Base-by-base conservation (phyloP, 64 coral and sea anemone genomes). In the Stichodactyla helianthus region DNA sequence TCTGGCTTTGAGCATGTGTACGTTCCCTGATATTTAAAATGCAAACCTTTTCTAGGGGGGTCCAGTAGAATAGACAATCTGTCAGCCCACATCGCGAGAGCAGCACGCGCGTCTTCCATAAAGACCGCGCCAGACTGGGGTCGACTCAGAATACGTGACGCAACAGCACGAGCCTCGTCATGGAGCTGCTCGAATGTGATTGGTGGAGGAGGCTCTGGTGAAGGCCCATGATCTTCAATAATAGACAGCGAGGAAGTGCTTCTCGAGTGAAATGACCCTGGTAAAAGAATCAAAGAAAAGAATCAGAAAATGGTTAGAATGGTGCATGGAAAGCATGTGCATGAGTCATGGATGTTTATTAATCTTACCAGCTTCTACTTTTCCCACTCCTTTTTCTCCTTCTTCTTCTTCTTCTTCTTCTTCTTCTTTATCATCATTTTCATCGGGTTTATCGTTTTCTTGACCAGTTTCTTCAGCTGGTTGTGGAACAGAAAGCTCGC, bases 61-160 rank as follows among this genome's bases (percentile, higher is more conserved):
- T 90, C 94, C 55, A 96, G 14, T 63, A 96, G 91, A 9, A 79
- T 88, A 10, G 91, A 79, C 11, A 96, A 86, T 25, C 91, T 86
- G 55, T 96, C 91, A n/a, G 94, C 91, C 94, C 94, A 96, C 94
- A 96, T 96, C 22, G 77, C 84, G 44, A 93, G 55, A 5, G 94
- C 94, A 59, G 88, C 86, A 53, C 71, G 88, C 7, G 85, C 91
- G 84, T 96, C 94, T 10, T 89, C 88, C 84, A 93, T 85, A 28
- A 96, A 96, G 0, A 76, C 86, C 52, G 88, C 81, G 15, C 94
- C 94, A 12, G 94, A 96, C 76, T 90, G 85, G 11, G 94, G 94
- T 15, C 94, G 91, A 79, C 82, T 88, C 28, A 96, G 57, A 7
- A 96, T 90, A 78, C 65, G 91, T 2, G 82, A 87, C 5, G 91